Percentiles rank a stretch among this genome's conserved stretches.
These are phyloP conservation scores for Auanema freiburgensis DNA, from an alignment of 2,888 invertebrate species.

Conservation along the genomic window DNA sequence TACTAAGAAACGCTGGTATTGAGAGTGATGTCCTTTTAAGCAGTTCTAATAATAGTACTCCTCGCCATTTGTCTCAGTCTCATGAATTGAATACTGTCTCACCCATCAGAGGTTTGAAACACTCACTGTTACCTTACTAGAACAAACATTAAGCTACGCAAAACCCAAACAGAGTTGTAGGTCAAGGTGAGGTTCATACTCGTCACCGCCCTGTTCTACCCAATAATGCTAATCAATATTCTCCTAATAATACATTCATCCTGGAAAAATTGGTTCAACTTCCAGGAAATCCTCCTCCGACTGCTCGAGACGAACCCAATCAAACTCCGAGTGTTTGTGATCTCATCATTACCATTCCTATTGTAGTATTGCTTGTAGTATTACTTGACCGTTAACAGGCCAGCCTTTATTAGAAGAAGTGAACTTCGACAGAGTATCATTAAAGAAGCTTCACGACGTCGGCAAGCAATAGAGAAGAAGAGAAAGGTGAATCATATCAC, in stretches of 20 bases:
- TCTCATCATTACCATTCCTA: not conserved
- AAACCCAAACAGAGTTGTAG: too few species aligned
- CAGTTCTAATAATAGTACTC: not conserved
- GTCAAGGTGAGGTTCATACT: not conserved
- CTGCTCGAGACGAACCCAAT: not conserved
- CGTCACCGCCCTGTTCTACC: not conserved
- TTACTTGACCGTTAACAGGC: conserved; percentile 10
- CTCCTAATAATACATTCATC: not conserved
- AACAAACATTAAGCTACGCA: too few species aligned
- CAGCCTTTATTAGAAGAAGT: conserved; percentile 8
- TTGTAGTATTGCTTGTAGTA: not conserved
- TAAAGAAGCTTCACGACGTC: not conserved
- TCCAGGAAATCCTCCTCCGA: not conserved
- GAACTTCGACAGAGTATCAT: conserved; percentile 6
- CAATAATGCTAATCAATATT: not conserved
- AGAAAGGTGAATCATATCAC: conserved; percentile 14
- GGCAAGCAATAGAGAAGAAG: conserved; percentile 5
- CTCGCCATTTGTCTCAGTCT: not conserved
- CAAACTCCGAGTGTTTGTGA: not conserved
- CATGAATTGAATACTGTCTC: not conserved
- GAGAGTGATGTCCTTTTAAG: not conserved
- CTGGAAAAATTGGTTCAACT: not conserved
- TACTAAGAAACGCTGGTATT: not conserved
- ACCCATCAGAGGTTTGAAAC: too few species aligned
- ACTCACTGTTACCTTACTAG: too few species aligned